Percentiles rank a stretch among this genome's conserved stretches.
Conservation (phyloP, 1,140 invertebrate species). For the Spodoptera frugiperda region DNA sequence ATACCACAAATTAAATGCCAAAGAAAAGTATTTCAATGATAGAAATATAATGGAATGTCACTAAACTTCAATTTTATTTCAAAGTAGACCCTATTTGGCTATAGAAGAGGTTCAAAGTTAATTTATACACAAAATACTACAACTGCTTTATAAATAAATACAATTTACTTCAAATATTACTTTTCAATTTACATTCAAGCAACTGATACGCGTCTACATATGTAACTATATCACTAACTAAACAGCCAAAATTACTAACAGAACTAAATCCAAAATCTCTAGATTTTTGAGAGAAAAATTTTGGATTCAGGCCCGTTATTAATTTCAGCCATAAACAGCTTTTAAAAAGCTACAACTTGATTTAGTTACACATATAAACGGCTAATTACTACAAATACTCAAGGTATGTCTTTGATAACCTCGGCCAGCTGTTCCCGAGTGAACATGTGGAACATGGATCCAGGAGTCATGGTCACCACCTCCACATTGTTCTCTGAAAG, state of each 20-base stretch:
- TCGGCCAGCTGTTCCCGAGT: conserved; percentile 96
- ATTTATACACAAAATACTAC: background rate
- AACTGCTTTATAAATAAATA: conserved; percentile 36
- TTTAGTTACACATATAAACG: background rate
- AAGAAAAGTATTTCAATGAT: background rate
- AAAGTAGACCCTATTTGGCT: background rate
- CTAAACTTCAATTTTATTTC: background rate
- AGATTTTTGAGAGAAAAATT: too few species aligned
- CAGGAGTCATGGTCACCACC: conserved; percentile 96
- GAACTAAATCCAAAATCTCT: too few species aligned
- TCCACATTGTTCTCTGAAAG: conserved; percentile 99
- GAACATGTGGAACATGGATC: conserved; percentile 95
- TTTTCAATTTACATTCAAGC: conserved; percentile 48
- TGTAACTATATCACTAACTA: conserved; percentile 11
- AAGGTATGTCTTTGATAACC: conserved; percentile 93
- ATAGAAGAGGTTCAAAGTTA: background rate
- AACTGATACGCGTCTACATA: background rate
- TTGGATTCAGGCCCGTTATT: too few species aligned
- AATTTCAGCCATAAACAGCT: too few species aligned
- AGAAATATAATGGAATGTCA: conserved; percentile 1
- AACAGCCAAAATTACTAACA: background rate
- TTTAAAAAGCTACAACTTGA: background rate
- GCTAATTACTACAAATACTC: conserved; percentile 56
- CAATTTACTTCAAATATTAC: conserved; percentile 79
- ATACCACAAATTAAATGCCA: conserved; percentile 14